Percentiles rank a stretch among this genome's conserved stretches.
phyloP scores from a whole-genome alignment of 2,797 vertebrate species.

The Mallotus villosus region DNA sequence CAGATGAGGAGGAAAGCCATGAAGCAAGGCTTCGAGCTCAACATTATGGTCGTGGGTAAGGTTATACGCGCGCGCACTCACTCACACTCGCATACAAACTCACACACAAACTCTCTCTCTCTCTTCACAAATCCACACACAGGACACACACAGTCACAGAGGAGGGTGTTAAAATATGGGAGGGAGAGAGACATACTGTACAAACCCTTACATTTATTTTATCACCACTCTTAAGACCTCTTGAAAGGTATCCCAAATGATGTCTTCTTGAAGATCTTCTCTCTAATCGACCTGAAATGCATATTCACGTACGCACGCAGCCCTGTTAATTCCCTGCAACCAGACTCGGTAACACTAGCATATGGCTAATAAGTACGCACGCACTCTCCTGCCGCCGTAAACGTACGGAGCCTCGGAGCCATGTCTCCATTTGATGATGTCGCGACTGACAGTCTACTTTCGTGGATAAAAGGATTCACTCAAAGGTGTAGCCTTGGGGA shows the following conservation, averaged over 20 bases:
- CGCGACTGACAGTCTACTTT: conserved; percentile 26
- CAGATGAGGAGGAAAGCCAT: conserved; percentile 98
- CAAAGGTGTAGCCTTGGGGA: conserved; percentile 21
- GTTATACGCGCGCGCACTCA: conserved; percentile 39
- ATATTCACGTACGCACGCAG: too few species aligned
- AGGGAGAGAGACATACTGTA: too few species aligned
- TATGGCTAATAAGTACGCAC: too few species aligned
- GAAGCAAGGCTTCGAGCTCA: conserved; percentile 98
- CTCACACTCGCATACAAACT: neutral
- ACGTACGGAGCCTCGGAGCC: conserved; percentile 35
- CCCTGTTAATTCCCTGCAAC: too few species aligned
- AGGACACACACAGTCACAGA: neutral
- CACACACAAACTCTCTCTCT: too few species aligned
- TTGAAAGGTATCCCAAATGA: too few species aligned
- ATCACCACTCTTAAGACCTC: too few species aligned
- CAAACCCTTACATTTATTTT: too few species aligned
- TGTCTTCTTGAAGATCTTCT: too few species aligned
- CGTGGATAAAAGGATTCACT: conserved; percentile 13
- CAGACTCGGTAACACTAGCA: too few species aligned
- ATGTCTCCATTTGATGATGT: conserved; percentile 40
- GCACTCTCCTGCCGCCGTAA: neutral
- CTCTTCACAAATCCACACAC: neutral
- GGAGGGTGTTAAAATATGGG: too few species aligned
- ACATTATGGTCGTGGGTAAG: conserved; percentile 99
- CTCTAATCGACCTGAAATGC: too few species aligned